Conservation (phyloP, 2,113 vertebrate genomes). For the Panthera uncia region DNA sequence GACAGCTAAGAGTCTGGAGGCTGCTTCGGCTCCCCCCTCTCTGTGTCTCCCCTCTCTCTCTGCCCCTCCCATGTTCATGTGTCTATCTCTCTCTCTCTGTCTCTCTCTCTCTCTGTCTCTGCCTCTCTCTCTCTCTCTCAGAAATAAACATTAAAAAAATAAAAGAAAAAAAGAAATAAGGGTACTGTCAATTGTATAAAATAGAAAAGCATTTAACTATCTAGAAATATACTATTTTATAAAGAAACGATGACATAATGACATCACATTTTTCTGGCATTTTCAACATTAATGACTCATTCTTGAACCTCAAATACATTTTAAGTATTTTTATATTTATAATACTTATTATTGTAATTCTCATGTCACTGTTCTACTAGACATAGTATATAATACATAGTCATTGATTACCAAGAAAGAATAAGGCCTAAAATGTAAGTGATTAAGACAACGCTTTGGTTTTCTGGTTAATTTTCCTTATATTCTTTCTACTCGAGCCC, state of each 20-base stretch:
- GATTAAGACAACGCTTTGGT: neutral
- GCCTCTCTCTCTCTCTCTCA: too few relatives aligned
- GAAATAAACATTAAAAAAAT: too few relatives aligned
- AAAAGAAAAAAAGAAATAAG: neutral
- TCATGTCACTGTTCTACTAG: neutral
- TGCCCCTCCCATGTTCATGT: too few relatives aligned
- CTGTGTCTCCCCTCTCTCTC: too few relatives aligned
- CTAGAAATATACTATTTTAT: neutral
- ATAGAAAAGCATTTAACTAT: slow-evolving; percentile 23
- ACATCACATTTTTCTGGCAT: neutral
- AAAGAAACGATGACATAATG: slow-evolving; percentile 3
- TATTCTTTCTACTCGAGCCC: slow-evolving; percentile 31
- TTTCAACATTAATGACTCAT: slow-evolving; percentile 23
- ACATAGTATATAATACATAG: neutral
- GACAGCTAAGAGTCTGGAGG: too few relatives aligned
- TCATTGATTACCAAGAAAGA: neutral
- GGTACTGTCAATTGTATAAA: neutral
- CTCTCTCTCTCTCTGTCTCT: too few relatives aligned
- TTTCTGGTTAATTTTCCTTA: slow-evolving; percentile 39
- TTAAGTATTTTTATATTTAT: slow-evolving; percentile 22
- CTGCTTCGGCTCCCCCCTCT: too few relatives aligned
- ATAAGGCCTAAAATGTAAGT: neutral
- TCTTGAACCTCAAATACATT: neutral
- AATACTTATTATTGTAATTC: neutral
- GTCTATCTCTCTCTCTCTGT: too few relatives aligned